These are phyloP conservation scores for Lamproptera curius DNA, from an alignment of 2,888 invertebrate genomes.

Conservation along the genomic window DNA sequence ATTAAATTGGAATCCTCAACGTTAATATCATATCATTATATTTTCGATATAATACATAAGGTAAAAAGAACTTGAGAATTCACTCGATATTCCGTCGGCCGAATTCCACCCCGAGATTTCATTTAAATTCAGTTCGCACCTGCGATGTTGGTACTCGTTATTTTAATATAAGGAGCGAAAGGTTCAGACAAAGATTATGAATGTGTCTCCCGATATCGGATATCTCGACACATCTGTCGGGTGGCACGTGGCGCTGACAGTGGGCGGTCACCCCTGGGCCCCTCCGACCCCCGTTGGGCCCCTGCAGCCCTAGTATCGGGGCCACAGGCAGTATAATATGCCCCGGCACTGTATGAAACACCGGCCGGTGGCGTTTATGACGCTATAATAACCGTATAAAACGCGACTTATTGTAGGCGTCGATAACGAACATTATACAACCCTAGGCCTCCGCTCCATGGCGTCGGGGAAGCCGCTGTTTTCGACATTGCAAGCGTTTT, in stretches of 20 bases:
- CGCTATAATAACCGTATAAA: slow-evolving; percentile 78
- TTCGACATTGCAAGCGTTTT: slow-evolving; percentile 29
- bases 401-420: slow-evolving; percentile 76
- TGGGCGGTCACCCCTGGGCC: slow-evolving; percentile 44
- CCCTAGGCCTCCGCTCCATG: slow-evolving; percentile 56
- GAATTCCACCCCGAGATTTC: slow-evolving; percentile 8
- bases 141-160: slow-evolving; percentile 50
- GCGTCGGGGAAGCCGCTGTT: slow-evolving; percentile 39
- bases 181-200: slow-evolving; percentile 73
- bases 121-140: slow-evolving; percentile 45
- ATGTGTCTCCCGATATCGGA: slow-evolving; percentile 76
- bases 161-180: slow-evolving; percentile 71
- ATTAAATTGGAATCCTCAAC: too few species aligned
- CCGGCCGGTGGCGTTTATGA: slow-evolving; percentile 76
- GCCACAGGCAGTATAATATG: slow-evolving; percentile 71
- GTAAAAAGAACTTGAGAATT: too few species aligned
- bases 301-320: slow-evolving; percentile 43
- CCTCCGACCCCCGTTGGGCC: slow-evolving; percentile 25
- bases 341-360: slow-evolving; percentile 74
- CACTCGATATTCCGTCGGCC: slow-evolving; percentile 25
- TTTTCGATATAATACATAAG: too few species aligned
- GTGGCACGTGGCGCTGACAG: slow-evolving; percentile 69
- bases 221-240: slow-evolving; percentile 76
- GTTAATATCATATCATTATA: too few species aligned
- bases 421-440: slow-evolving; percentile 73